These are phyloP conservation scores for Petroica traversi DNA, from an alignment of 2,113 vertebrate genomes.

Conservation along the genomic window DNA sequence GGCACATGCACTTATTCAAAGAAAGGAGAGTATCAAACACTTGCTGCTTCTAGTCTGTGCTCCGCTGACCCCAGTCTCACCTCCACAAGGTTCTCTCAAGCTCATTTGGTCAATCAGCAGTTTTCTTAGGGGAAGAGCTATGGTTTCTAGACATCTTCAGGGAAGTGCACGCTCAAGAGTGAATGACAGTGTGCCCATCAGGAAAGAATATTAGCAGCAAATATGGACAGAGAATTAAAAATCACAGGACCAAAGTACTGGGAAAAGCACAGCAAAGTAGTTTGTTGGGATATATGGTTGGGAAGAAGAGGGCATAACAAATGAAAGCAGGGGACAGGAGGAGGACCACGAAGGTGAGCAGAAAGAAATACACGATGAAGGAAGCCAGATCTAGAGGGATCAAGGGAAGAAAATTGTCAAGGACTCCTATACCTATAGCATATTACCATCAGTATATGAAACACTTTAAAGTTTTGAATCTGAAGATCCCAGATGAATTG, in stretches of 20 bases:
- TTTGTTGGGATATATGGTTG: not conserved
- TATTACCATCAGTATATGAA: not conserved
- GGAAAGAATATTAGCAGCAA: not conserved
- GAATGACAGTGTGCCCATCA: not conserved
- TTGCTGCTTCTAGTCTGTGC: not conserved
- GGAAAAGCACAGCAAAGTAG: not conserved
- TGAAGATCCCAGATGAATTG: not conserved
- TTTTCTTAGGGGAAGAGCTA: not conserved
- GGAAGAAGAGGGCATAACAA: not conserved
- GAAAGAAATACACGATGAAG: not conserved
- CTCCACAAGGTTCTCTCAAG: not conserved
- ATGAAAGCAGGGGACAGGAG: not conserved
- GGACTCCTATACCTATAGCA: not conserved
- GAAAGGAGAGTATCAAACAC: not conserved
- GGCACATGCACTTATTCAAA: not conserved
- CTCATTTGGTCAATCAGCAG: not conserved
- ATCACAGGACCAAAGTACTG: not conserved
- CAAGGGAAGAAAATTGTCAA: not conserved
- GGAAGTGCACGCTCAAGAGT: not conserved
- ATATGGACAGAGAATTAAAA: not conserved
- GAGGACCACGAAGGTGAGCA: not conserved
- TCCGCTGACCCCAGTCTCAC: not conserved
- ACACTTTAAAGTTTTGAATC: accelerated
- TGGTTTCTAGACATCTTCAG: not conserved
- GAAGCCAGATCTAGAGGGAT: not conserved